Percentiles rank a stretch among this genome's conserved stretches.
Conservation (phyloP, 2,113 vertebrate species). For the Loxodonta africana region DNA sequence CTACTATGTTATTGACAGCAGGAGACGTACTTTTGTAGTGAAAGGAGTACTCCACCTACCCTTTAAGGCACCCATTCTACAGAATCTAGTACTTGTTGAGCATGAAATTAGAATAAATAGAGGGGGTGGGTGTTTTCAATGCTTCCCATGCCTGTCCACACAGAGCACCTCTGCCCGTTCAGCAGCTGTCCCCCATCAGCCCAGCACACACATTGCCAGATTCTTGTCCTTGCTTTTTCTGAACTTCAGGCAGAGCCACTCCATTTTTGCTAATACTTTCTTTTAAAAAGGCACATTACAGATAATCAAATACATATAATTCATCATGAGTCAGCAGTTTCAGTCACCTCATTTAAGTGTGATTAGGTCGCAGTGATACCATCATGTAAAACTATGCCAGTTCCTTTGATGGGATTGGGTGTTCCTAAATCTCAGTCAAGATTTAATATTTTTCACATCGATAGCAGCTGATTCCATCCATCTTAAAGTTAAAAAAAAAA, state of each 20-base stretch:
- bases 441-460: neutral
- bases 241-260: neutral
- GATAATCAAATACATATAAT: neutral
- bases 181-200: too few species aligned
- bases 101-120: neutral
- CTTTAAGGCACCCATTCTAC: neutral
- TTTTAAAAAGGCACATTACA: neutral
- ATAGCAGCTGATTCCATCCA: neutral
- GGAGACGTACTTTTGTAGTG: neutral
- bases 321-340: neutral
- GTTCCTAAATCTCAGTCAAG: neutral
- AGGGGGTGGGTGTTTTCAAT: neutral
- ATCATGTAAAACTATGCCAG: neutral
- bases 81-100: neutral
- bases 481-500: neutral
- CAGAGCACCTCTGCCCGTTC: fast-evolving
- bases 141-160: neutral
- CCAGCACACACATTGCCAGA: neutral
- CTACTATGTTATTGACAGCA: neutral
- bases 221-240: neutral
- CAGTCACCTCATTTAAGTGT: neutral
- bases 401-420: neutral
- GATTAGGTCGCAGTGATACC: neutral
- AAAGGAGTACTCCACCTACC: neutral
- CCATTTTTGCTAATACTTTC: neutral